These are phyloP conservation scores for Nomada ruficornis DNA, from an alignment of 2,888 invertebrate genomes.

Conservation along the genomic window DNA sequence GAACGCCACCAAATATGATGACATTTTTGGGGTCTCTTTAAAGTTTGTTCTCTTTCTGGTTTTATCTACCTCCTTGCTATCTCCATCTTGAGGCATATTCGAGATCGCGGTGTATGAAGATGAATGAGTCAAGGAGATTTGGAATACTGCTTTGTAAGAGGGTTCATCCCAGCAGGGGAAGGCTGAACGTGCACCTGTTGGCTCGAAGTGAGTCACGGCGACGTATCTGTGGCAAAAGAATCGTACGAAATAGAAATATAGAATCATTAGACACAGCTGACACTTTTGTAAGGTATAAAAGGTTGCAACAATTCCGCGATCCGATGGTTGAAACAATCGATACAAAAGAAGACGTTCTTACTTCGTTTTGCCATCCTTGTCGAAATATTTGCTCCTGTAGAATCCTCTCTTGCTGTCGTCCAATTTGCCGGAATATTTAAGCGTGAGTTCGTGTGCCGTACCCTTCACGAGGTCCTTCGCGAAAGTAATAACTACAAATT, in stretches of 20 bases:
- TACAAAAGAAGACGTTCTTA: slow-evolving; percentile 60
- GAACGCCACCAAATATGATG: slow-evolving; percentile 87
- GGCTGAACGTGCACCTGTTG: slow-evolving; percentile 88
- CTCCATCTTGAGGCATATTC: slow-evolving; percentile 66
- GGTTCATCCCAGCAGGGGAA: slow-evolving; percentile 93
- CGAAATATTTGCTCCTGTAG: slow-evolving; percentile 88
- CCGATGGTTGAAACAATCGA: background rate
- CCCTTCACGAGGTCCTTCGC: fast-evolving
- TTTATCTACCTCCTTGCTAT: fast-evolving
- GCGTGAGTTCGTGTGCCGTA: slow-evolving; percentile 85
- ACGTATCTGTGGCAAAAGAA: slow-evolving; percentile 84
- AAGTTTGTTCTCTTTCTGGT: slow-evolving; percentile 58
- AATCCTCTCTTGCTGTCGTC: slow-evolving; percentile 88
- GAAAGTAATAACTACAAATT: slow-evolving; percentile 28
- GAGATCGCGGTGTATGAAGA: slow-evolving; percentile 82
- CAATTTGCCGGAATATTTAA: slow-evolving; percentile 86
- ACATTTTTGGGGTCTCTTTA: slow-evolving; percentile 75
- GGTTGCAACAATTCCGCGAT: background rate
- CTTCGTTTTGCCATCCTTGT: slow-evolving; percentile 81
- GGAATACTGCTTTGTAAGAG: slow-evolving; percentile 88
- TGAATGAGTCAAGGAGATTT: slow-evolving; percentile 87
- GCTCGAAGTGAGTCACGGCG: slow-evolving; percentile 89
- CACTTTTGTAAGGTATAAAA: no score
- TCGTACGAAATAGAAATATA: background rate
- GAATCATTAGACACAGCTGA: background rate